Evolutionary conservation across 1,140 invertebrate genomes (phyloP), one percentile per base, ranked within the genome.

Genomic region (Megathymus violae): DNA sequence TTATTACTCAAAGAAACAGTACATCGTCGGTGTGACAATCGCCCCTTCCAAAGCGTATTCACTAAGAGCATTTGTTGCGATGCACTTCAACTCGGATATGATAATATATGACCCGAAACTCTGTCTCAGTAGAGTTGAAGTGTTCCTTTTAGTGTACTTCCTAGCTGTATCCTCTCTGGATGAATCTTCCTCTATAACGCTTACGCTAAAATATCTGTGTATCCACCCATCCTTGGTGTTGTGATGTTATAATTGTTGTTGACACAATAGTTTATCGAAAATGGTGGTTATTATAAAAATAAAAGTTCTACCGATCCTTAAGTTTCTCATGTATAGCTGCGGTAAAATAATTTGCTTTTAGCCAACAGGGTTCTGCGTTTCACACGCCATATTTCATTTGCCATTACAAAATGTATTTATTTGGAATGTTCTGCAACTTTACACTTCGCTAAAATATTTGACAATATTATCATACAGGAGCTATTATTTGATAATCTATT

Each of bases 1-100:
- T 27, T 14, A 16, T 16, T 38, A 22, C 40, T 40, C n/a, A n/a
- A 22, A 40, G 7, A 40, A 19, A 51, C 13, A 15, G 38, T 43
- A 6, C 22, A 77, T 85, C 84, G 82, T 85, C 82, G 73, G 76
- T 82, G 85, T 88, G 78, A 88, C 84, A 82, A 87, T 85, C 82
- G 87, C 84, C 87, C 84, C 72, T 78, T 62, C 83, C 80, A 89
- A 89, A 84, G 72, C 81, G 82, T 86, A 80, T 77, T 78, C 67
- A 72, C 69, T 50, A 71, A 65, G 68, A 69, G 80, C 80, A 41
- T 84, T 82, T 75, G 56, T 70, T 76, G 71, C 73, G 62, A 52
- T 61, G 51, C 73, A 78, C 76, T 85, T 80, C 76, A 82, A 78
- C 74, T 73, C 36, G 34, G 22, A 16, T 41, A 10, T 15, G 41